Evolutionary conservation across 2,888 invertebrate genomes (phyloP), one percentile per base, ranked within the genome.

Genomic region (Crossocerus cetratus): DNA sequence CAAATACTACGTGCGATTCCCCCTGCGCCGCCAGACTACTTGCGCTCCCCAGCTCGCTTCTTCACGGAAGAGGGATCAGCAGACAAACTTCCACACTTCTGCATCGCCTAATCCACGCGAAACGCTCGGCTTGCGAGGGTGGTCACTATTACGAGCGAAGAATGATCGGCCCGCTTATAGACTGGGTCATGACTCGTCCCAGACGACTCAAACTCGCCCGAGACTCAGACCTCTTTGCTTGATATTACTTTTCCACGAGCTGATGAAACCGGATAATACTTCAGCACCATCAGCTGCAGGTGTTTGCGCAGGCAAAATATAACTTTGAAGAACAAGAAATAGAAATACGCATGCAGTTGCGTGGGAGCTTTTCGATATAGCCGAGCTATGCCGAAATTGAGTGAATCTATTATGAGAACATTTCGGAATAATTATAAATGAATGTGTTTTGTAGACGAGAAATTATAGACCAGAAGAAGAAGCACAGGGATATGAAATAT

Each of bases 1-100:
- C 81, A 81, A 76, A 69, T 72, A 68, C 72, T 76, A 76, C 71
- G 71, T 14, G 42, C 22, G n/a, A 18, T 16, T 16, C 57, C 22
- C 13, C 13, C 60, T 49, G 16, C 14, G 13, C 16, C 16, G 49
- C 49, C 16, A 14, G 14, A 16, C 49, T 49, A 49, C 4, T 16
- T 49, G 49, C 61, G 57, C 61, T n/a, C n/a, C n/a, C n/a, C n/a
- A n/a, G n/a, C n/a, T 44, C 18, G 43, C 16, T 53, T 65, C 68
- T 72, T 65, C 74, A 62, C 55, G 61, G 63, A 62, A 23, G 14
- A 43, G 56, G 66, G 69, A 74, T 74, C 56, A 65, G 11, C 43
- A 4, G 13, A 43, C 64, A 23, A 23, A 44, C 44, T 11, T 53
- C 23, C 65, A 45, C 55, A 60, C 32, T 55, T 32, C 32, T 32